Percentiles rank a stretch among this genome's conserved stretches.
Evolutionary conservation across 2,888 invertebrate genomes (phyloP).

Genomic region (Eugnorisma glareosa): DNA sequence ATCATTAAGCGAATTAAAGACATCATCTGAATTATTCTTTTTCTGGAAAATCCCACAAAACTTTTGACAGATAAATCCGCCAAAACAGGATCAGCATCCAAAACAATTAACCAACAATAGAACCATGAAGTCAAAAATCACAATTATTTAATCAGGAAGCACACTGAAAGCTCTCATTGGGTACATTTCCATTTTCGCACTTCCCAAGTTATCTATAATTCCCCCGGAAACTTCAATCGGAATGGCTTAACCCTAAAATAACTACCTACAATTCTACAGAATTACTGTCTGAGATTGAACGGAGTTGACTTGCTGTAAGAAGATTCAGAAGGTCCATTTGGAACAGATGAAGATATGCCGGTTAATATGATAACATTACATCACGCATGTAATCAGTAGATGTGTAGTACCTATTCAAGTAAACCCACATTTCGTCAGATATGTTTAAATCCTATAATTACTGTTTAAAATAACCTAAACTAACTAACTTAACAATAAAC

Average conservation of each 20-base stretch:
- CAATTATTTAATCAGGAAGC: background rate
- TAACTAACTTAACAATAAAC: too few relatives aligned
- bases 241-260: slow-evolving; percentile 22
- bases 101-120: background rate
- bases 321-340: background rate
- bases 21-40: too few relatives aligned
- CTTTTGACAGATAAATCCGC: background rate
- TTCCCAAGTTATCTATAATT: slow-evolving; percentile 11
- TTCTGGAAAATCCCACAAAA: too few relatives aligned
- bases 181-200: slow-evolving; percentile 4
- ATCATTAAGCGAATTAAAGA: too few relatives aligned
- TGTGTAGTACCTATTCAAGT: background rate
- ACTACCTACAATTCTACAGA: slow-evolving; percentile 16
- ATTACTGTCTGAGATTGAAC: slow-evolving; percentile 13
- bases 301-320: background rate
- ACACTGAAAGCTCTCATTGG: background rate
- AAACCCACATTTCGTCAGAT: background rate
- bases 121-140: background rate
- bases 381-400: background rate
- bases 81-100: background rate
- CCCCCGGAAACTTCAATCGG: slow-evolving; percentile 13
- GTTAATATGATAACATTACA: too few relatives aligned
- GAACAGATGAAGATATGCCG: background rate
- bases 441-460: too few relatives aligned
- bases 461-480: too few relatives aligned